Base-by-base conservation (phyloP, 1,140 invertebrate species). In the Cyrtorhinus lividipennis region DNA sequence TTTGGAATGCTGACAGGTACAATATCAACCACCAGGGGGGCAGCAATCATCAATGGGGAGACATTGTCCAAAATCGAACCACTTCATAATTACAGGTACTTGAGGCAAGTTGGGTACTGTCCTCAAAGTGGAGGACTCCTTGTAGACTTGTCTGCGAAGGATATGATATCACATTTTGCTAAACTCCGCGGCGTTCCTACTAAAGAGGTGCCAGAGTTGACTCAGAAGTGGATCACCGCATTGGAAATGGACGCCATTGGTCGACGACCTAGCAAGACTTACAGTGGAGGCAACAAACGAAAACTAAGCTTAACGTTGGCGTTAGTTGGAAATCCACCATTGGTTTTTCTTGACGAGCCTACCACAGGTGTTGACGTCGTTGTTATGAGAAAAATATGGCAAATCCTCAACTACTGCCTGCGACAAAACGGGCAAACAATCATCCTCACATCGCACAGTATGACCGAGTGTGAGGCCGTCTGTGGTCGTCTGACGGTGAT, bases 271-370 rank as follows among this genome's bases (percentile, higher is more conserved):
- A 66, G 67, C 59, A 66, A 66, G 13, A 61, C 22, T 13, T 71
- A 71, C 44, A 95, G 90, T 71, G 92, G 92, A 12, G 95, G 95
- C 0, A 98, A 96, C 68, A 96, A 95, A 72, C 80, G 95, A 46
- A 96, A 98, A 73, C 75, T 99, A 24, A 95, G 90, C 67, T 92
- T 93, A 45, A 93, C 93, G 0, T 83, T 99, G 56, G 88, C 95
- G 8, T 83, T 96, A 66, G 80, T 96, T 44, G 92, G 91, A n/a
- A 85, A 93, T 76, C 89, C 92, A 2, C 80, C 86, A 10, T 79
- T 97, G 15, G 80, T 96, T 24, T 92, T 93, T 70, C 75, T 97
- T 65, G 93, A 91, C 73, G 88, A 90, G 73, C 87, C 87, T 0
- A 87, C 86, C 1, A 83, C 84, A 62, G 85, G 87, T 0, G 86